A percentile compares a stretch with the other conserved stretches of the same genome.
Conservation (phyloP, 1,140 invertebrate genomes). For the Heliconius hermathena region DNA sequence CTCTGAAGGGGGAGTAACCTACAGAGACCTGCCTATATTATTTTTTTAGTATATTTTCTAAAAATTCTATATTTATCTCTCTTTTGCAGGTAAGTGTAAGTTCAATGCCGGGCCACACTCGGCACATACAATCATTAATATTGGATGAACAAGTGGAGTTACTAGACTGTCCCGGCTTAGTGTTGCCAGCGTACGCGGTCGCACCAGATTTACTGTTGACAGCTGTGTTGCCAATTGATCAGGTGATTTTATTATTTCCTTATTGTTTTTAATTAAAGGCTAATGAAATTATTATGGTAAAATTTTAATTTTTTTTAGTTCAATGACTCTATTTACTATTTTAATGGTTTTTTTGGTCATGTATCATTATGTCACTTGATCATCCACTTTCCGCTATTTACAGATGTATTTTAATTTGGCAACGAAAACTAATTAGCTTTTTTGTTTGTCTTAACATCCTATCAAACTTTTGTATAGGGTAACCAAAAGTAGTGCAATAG, state of each 20-base stretch:
- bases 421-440: too few species aligned
- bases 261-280: not conserved
- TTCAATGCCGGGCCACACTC: constrained; percentile 98
- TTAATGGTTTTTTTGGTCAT: too few species aligned
- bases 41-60: too few species aligned
- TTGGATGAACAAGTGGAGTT: constrained; percentile 91
- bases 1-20: too few species aligned
- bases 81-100: constrained; percentile 89
- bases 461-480: too few species aligned
- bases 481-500: too few species aligned
- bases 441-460: too few species aligned
- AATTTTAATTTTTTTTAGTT: not conserved
- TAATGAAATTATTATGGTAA: not conserved
- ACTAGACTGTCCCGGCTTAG: constrained; percentile 98
- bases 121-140: constrained; percentile 94
- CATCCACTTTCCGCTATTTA: too few species aligned
- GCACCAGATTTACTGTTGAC: constrained; percentile 96
- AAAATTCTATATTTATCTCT: too few species aligned
- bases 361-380: too few species aligned
- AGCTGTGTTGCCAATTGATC: constrained; percentile 98
- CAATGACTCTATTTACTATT: not conserved
- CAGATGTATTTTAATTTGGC: too few species aligned
- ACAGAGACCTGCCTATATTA: too few species aligned
- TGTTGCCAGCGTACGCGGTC: constrained; percentile 97
- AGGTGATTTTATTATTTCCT: constrained; percentile 73